Percentiles rank a stretch among this genome's conserved stretches.
phyloP scores from a whole-genome alignment of 1,140 invertebrate species.

The Heliconius nattereri region DNA sequence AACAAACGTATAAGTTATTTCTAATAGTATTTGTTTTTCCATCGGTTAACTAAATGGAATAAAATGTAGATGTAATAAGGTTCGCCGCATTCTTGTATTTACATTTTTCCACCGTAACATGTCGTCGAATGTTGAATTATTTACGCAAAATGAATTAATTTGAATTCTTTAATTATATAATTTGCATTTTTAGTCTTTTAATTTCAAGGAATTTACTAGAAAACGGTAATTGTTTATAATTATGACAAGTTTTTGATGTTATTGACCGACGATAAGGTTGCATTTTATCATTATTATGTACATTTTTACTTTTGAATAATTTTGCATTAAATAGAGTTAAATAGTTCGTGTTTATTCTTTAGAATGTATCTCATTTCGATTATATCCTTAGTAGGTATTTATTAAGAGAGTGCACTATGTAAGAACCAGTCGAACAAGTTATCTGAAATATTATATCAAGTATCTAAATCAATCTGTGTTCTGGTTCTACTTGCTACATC shows the following conservation, averaged over 20 bases:
- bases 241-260: neutral
- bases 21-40: no score
- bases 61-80: neutral
- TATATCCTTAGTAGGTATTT: neutral
- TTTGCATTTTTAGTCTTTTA: conserved; percentile 4
- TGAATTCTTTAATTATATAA: neutral
- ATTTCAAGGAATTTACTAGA: conserved; percentile 20
- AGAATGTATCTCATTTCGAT: neutral
- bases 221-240: neutral
- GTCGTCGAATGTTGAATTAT: neutral
- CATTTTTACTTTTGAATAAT: conserved; percentile 17
- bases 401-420: neutral
- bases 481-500: conserved; percentile 23
- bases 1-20: no score
- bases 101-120: neutral
- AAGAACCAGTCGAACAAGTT: conserved; percentile 20
- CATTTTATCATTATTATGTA: conserved; percentile 23
- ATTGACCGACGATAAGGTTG: neutral
- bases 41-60: neutral
- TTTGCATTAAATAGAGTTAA: neutral
- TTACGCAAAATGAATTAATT: neutral
- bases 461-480: conserved; percentile 21
- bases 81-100: neutral
- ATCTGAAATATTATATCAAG: conserved; percentile 1
- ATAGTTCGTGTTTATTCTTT: neutral